Percentiles rank a stretch among this genome's conserved stretches.
These are phyloP conservation scores for Vulpes vulpes DNA, from an alignment of 2,113 vertebrate species.

Conservation along the genomic window DNA sequence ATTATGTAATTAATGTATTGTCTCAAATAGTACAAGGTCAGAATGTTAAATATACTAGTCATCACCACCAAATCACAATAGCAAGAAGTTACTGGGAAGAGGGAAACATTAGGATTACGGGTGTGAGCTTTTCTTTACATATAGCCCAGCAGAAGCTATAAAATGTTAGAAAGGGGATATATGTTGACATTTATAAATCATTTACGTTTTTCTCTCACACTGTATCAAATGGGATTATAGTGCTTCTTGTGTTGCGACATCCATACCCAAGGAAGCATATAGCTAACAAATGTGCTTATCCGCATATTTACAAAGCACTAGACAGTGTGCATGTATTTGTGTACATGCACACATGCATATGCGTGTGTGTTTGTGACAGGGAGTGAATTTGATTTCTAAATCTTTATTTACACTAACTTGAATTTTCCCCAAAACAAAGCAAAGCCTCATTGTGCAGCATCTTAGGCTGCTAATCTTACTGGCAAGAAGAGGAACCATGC, in stretches of 20 bases:
- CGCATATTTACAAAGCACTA: not conserved
- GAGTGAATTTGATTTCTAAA: not conserved
- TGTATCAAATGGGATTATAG: not conserved
- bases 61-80: not conserved
- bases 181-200: not conserved
- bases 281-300: not conserved
- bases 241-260: not conserved
- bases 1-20: not conserved
- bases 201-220: not conserved
- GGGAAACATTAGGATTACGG: not conserved
- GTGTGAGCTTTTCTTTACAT: not conserved
- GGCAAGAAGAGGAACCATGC: not conserved
- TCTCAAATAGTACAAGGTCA: not conserved
- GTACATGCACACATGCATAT: no score
- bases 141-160: not conserved
- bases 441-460: not conserved
- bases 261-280: not conserved
- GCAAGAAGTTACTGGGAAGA: not conserved
- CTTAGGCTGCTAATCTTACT: not conserved
- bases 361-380: fast-evolving
- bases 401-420: not conserved
- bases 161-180: not conserved
- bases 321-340: not conserved
- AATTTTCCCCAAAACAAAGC: not conserved
- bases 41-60: fast-evolving